Evolutionary conservation across 2,888 invertebrate species (phyloP).

Genomic region (Erebia palarica): DNA sequence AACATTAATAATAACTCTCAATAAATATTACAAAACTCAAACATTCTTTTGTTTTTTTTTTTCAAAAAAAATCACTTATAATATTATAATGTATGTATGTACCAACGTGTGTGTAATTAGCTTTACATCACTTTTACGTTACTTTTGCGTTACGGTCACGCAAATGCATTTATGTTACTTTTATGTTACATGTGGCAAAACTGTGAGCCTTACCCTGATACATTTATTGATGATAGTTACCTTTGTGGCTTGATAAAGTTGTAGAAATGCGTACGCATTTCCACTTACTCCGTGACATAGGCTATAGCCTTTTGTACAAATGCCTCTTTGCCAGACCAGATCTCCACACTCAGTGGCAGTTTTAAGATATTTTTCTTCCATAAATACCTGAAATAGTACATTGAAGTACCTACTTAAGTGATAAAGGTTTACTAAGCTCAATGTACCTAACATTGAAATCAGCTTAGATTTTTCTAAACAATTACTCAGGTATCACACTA

Average conservation of each 20-base stretch:
- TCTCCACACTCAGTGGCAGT: conserved; percentile 88
- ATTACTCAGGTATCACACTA: too few species aligned
- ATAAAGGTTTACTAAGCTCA: neutral
- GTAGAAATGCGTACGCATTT: conserved; percentile 92
- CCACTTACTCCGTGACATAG: conserved; percentile 95
- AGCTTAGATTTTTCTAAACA: too few species aligned
- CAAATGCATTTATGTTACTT: neutral
- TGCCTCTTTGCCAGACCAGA: conserved; percentile 90
- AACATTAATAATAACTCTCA: too few species aligned
- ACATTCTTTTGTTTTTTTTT: too few species aligned
- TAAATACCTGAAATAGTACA: conserved; percentile 81
- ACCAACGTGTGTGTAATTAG: conserved; percentile 1
- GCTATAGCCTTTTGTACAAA: conserved; percentile 92
- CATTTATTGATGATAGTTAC: conserved; percentile 53
- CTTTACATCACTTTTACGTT: conserved; percentile 2
- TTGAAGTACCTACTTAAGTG: neutral
- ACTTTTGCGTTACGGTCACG: conserved; percentile 4
- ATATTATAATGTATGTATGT: conserved; percentile 4
- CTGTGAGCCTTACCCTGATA: too few species aligned
- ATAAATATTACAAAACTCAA: too few species aligned
- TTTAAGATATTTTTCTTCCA: conserved; percentile 85
- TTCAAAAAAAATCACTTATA: neutral
- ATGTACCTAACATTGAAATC: too few species aligned
- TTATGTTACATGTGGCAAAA: too few species aligned
- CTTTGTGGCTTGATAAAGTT: conserved; percentile 89